Conservation (phyloP, 2,888 invertebrate species). For the Pachydiplax longipennis region DNA sequence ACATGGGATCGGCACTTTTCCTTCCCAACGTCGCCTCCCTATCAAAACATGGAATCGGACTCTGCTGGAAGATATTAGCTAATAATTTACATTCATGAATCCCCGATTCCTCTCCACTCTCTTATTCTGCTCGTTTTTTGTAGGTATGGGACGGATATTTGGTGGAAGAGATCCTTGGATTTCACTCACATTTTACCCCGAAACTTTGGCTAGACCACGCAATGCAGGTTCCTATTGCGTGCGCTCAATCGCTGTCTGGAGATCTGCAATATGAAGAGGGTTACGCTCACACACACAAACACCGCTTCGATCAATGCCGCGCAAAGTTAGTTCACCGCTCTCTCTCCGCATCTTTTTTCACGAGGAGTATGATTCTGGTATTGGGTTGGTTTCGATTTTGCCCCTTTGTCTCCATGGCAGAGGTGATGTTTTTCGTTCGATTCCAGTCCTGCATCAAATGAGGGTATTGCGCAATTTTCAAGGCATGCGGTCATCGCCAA, state of each 20-base stretch:
- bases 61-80: too few relatives aligned
- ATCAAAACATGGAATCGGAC: too few relatives aligned
- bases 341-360: background rate
- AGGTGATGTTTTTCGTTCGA: background rate
- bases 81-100: too few relatives aligned
- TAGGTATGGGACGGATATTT: too few relatives aligned
- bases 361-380: background rate
- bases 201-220: background rate
- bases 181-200: too few relatives aligned
- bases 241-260: background rate
- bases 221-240: constrained; percentile 25
- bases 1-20: too few relatives aligned
- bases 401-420: background rate
- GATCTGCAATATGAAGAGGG: background rate
- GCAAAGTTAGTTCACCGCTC: background rate
- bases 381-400: background rate
- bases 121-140: too few relatives aligned
- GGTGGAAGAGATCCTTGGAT: too few relatives aligned
- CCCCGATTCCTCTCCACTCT: too few relatives aligned
- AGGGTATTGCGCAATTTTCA: background rate
- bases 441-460: background rate
- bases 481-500: background rate
- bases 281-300: background rate
- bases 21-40: too few relatives aligned
- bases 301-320: background rate